Conservation (phyloP, 2,797 vertebrate species). For the Molossus molossus region DNA sequence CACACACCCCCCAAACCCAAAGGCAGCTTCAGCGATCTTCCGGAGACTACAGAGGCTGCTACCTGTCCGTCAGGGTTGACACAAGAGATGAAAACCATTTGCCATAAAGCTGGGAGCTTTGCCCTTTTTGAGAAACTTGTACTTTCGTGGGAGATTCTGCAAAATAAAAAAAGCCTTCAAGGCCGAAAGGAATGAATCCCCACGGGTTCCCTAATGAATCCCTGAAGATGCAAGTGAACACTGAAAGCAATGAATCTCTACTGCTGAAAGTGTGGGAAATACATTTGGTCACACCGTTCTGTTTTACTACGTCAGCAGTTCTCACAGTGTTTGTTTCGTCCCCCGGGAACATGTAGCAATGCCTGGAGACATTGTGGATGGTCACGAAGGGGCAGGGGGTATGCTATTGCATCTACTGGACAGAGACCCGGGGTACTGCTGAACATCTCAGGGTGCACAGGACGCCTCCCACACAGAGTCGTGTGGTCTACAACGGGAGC, state of each 20-base stretch:
- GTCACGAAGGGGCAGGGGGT: neutral
- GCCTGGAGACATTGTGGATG: neutral
- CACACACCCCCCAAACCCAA: neutral
- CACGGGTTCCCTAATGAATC: neutral
- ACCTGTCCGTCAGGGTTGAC: neutral
- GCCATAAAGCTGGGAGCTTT: neutral
- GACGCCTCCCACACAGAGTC: neutral
- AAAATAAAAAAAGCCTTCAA: neutral
- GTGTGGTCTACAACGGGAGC: neutral
- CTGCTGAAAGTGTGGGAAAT: neutral
- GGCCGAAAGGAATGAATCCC: slow-evolving; percentile 11
- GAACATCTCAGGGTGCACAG: neutral
- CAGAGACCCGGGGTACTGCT: neutral
- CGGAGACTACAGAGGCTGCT: neutral
- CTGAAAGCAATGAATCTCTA: neutral
- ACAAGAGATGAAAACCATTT: neutral
- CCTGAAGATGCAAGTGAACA: neutral
- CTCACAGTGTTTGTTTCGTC: neutral
- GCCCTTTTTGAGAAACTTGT: slow-evolving; percentile 33
- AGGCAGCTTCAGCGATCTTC: neutral
- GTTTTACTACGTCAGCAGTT: neutral
- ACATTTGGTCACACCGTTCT: neutral
- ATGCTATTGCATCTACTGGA: neutral
- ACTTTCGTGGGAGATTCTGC: neutral
- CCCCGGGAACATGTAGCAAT: neutral